These are phyloP conservation scores for Valencia hispanica DNA, from an alignment of 2,797 vertebrate genomes.

Conservation along the genomic window DNA sequence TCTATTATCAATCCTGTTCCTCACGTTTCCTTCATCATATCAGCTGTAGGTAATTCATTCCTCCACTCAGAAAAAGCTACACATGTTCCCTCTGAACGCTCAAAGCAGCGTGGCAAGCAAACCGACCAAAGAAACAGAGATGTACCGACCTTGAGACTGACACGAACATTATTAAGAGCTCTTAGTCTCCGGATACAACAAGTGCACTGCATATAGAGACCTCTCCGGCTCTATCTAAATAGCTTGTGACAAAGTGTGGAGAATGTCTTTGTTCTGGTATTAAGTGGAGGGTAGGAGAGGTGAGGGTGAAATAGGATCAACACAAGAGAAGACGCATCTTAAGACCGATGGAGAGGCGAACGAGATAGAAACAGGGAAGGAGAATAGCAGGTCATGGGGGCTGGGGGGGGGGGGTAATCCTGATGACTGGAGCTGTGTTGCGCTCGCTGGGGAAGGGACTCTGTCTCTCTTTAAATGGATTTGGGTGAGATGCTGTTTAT, in stretches of 20 bases:
- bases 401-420: slow-evolving; percentile 61
- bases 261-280: slow-evolving; percentile 70
- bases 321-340: slow-evolving; percentile 37
- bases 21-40: slow-evolving; percentile 5
- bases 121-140: slow-evolving; percentile 40
- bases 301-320: slow-evolving; percentile 62
- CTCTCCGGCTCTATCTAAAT: slow-evolving; percentile 60
- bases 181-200: slow-evolving; percentile 60
- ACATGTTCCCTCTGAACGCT: neutral
- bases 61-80: slow-evolving; percentile 10
- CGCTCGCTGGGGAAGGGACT: slow-evolving; percentile 71
- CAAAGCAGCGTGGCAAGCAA: slow-evolving; percentile 39
- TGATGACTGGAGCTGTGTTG: slow-evolving; percentile 60
- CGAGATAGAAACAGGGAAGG: slow-evolving; percentile 41
- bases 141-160: slow-evolving; percentile 56
- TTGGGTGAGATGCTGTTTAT: slow-evolving; percentile 79
- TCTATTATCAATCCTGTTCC: neutral
- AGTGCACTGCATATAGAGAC: slow-evolving; percentile 65
- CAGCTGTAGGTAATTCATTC: slow-evolving; percentile 43
- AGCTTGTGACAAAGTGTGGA: slow-evolving; percentile 74
- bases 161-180: slow-evolving; percentile 58
- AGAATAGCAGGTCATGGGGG: slow-evolving; percentile 36
- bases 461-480: slow-evolving; percentile 80
- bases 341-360: slow-evolving; percentile 52
- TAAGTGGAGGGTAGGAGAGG: slow-evolving; percentile 58